Percentiles rank a stretch among this genome's conserved stretches.
Conservation (phyloP, 2,113 vertebrate species). For the Lampris incognitus region DNA sequence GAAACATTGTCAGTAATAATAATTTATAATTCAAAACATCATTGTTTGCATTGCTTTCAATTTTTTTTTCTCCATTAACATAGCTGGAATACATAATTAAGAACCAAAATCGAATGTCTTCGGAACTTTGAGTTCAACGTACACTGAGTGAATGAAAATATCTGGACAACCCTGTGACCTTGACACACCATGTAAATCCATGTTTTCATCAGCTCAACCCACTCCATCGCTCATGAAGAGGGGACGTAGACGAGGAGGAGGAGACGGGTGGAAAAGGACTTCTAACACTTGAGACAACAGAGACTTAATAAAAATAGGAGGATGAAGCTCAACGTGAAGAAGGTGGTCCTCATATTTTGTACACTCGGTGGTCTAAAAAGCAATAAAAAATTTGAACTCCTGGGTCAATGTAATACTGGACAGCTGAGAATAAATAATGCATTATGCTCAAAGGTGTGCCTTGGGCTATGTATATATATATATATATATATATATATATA, state of each 20-base stretch:
- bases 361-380: too few relatives aligned
- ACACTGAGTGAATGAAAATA: not conserved
- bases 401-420: not conserved
- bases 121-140: not conserved
- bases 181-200: too few relatives aligned
- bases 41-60: too few relatives aligned
- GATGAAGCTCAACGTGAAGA: too few relatives aligned
- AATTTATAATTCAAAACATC: not conserved
- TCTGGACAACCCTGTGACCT: not conserved
- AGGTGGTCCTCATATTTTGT: too few relatives aligned
- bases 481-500: constrained; percentile 5
- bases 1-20: not conserved
- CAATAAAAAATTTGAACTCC: too few relatives aligned
- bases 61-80: not conserved
- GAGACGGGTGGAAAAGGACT: too few relatives aligned
- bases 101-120: not conserved
- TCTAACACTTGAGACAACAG: too few relatives aligned
- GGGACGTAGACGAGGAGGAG: too few relatives aligned
- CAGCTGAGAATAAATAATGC: not conserved
- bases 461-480: not conserved
- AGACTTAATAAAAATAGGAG: too few relatives aligned
- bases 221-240: too few relatives aligned
- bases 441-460: not conserved
- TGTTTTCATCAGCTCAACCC: too few relatives aligned
- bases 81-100: not conserved